phyloP scores from a whole-genome alignment of 2,113 vertebrate genomes.

The Perognathus longimembris region DNA sequence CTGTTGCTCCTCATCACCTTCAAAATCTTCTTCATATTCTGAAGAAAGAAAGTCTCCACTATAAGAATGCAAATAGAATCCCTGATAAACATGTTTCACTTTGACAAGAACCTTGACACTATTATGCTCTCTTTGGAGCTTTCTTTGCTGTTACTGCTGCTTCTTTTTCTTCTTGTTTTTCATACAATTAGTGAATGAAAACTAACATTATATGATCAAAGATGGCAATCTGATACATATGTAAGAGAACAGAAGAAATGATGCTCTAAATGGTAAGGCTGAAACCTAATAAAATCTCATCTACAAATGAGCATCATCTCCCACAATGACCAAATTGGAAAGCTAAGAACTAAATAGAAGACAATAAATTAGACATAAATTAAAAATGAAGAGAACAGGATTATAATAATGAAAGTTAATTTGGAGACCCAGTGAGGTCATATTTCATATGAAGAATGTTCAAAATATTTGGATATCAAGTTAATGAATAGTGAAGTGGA shows the following conservation, averaged over 20 bases:
- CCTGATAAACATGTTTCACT: constrained; percentile 23
- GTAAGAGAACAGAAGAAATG: constrained; percentile 39
- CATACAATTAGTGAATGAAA: constrained; percentile 67
- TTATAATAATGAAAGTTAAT: constrained; percentile 78
- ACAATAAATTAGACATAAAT: constrained; percentile 78
- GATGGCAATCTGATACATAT: constrained; percentile 28
- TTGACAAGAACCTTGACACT: constrained; percentile 69
- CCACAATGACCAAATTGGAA: constrained; percentile 59
- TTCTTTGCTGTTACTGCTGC: constrained; percentile 45
- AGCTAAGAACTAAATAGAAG: constrained; percentile 59
- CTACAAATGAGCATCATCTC: constrained; percentile 57
- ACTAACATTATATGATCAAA: constrained; percentile 61
- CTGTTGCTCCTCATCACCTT: constrained; percentile 90
- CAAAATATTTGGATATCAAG: constrained; percentile 81
- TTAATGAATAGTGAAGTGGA: constrained; percentile 79
- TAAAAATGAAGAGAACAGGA: constrained; percentile 76
- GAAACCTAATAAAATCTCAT: constrained; percentile 52
- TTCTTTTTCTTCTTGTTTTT: neutral
- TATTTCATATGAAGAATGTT: constrained; percentile 73
- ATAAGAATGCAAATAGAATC: constrained; percentile 73
- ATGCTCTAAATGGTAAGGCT: constrained; percentile 27
- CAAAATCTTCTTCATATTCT: constrained; percentile 97
- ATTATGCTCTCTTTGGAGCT: constrained; percentile 54
- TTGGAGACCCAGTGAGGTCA: constrained; percentile 63
- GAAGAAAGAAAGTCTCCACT: constrained; percentile 65